Evolutionary conservation across 2,888 invertebrate genomes (phyloP).

Genomic region (Chirona hameri): DNA sequence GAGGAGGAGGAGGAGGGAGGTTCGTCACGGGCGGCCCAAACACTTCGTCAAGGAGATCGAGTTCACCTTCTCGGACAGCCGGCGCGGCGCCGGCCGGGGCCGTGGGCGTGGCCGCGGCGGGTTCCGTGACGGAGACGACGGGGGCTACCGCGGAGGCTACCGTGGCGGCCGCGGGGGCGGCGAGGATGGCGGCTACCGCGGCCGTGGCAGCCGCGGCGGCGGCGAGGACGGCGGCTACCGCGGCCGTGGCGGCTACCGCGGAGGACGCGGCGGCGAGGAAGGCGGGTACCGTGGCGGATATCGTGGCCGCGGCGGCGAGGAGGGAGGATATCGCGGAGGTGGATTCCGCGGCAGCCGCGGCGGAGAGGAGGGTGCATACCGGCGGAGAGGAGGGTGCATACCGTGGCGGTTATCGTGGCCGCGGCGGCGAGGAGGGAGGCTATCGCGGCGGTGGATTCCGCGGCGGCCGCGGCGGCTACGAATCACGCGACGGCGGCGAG

Average conservation of each 20-base stretch:
- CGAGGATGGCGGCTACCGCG: background rate
- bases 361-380: too few relatives aligned
- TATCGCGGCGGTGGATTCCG: background rate
- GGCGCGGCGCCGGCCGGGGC: slow-evolving; percentile 62
- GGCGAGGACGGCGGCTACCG: background rate
- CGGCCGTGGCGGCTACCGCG: background rate
- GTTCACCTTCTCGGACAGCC: slow-evolving; percentile 77
- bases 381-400: slow-evolving; percentile 43
- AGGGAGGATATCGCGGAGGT: background rate
- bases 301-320: background rate
- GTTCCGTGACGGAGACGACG: slow-evolving; percentile 42
- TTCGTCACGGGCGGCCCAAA: slow-evolving; percentile 62
- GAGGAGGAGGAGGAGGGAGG: slow-evolving; percentile 54
- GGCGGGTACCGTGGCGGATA: background rate
- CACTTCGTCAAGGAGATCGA: slow-evolving; percentile 75
- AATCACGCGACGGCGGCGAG: slow-evolving; percentile 40
- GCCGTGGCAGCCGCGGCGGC: background rate
- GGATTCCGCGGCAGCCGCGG: slow-evolving; percentile 42
- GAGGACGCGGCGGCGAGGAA: background rate
- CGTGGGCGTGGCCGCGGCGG: slow-evolving; percentile 43
- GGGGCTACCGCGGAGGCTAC: slow-evolving; percentile 43
- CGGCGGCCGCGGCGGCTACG: slow-evolving; percentile 40
- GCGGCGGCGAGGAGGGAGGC: slow-evolving; percentile 30
- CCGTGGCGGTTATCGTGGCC: slow-evolving; percentile 37
- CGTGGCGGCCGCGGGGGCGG: background rate